Percentiles rank a stretch among this genome's conserved stretches.
These are phyloP conservation scores for Chaetodon trifascialis DNA, from an alignment of 2,113 vertebrate species.

Conservation along the genomic window DNA sequence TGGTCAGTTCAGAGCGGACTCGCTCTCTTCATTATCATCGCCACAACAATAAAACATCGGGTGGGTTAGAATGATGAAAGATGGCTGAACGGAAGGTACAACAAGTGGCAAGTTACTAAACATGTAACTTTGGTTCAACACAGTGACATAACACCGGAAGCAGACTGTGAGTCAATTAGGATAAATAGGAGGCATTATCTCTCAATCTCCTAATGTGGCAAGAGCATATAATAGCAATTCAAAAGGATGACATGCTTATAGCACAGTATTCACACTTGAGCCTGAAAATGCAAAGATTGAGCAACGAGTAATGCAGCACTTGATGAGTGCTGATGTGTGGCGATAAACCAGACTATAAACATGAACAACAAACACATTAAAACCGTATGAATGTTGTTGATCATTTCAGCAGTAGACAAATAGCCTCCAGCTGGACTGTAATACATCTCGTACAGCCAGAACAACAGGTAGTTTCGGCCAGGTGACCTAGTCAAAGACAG, in stretches of 20 bases:
- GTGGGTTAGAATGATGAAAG: slow-evolving; percentile 16
- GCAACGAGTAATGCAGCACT: neutral
- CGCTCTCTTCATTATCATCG: neutral
- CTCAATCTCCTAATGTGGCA: neutral
- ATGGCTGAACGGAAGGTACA: neutral
- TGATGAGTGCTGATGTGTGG: neutral
- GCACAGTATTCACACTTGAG: neutral
- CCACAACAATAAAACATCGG: slow-evolving; percentile 45
- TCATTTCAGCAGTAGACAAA: neutral
- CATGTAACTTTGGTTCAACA: neutral
- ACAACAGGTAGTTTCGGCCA: slow-evolving; percentile 2
- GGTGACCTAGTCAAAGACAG: neutral
- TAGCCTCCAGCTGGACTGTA: neutral
- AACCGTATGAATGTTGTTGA: neutral
- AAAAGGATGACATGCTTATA: neutral
- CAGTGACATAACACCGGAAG: neutral
- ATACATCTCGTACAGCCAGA: neutral
- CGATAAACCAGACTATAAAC: neutral
- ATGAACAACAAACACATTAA: neutral
- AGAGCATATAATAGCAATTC: neutral
- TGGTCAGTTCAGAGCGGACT: slow-evolving; percentile 29
- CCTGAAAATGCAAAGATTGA: no score
- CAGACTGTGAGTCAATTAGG: neutral
- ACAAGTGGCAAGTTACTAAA: neutral
- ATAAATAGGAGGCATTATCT: neutral